Conservation (phyloP, 2,888 invertebrate species). For the Macropis europaea region DNA sequence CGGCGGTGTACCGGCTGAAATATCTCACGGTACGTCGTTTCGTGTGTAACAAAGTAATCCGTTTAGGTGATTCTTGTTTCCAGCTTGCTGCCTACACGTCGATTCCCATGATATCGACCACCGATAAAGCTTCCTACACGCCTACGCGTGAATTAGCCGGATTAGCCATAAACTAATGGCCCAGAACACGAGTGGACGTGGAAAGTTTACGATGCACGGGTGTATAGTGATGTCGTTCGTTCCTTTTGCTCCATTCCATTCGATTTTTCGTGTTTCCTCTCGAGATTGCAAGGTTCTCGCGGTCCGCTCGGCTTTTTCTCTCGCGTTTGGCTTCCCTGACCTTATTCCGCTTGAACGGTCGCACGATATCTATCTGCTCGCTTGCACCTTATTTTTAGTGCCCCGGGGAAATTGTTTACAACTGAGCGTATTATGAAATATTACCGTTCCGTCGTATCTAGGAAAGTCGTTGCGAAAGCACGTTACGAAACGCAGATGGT, state of each 20-base stretch:
- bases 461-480: conserved; percentile 33
- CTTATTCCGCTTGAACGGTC: conserved; percentile 61
- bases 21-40: neutral
- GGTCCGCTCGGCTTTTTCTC: conserved; percentile 31
- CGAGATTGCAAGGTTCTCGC: conserved; percentile 7
- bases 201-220: too few relatives aligned
- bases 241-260: too few relatives aligned
- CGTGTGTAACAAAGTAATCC: conserved; percentile 28
- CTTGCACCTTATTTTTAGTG: conserved; percentile 41
- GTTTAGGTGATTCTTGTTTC: conserved; percentile 29
- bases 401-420: conserved; percentile 50
- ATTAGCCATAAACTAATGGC: neutral
- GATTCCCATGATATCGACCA: conserved; percentile 41
- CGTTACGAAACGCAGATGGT: conserved; percentile 28
- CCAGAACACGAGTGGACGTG: conserved; percentile 7
- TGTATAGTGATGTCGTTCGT: neutral
- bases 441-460: conserved; percentile 39
- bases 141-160: conserved; percentile 31
- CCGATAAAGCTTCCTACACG: conserved; percentile 40
- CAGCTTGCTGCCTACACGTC: conserved; percentile 35
- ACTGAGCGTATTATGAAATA: conserved; percentile 47
- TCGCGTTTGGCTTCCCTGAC: conserved; percentile 67
- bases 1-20: too few relatives aligned
- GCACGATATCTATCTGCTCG: conserved; percentile 26
- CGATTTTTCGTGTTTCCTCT: neutral